These are phyloP conservation scores for Oceanodroma leucorhoa DNA, from an alignment of 2,797 vertebrate genomes.

Conservation along the genomic window DNA sequence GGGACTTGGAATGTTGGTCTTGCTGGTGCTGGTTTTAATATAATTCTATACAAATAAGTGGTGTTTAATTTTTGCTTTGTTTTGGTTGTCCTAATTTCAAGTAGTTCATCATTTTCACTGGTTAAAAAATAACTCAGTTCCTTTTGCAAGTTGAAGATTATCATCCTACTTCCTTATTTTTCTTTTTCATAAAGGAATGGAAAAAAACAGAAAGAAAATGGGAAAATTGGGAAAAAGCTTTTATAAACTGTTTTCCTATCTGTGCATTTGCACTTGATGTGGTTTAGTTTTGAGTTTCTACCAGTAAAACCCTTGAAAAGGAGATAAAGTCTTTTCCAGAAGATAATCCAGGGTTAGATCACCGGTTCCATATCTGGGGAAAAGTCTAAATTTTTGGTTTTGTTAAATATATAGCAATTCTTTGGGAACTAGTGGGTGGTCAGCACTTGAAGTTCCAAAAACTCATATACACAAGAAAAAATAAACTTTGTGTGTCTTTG, in stretches of 20 bases:
- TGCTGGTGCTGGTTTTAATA: not conserved
- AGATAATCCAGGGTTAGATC: not conserved
- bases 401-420: not conserved
- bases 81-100: not conserved
- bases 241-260: not conserved
- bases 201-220: not conserved
- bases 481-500: not conserved
- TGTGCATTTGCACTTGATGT: not conserved
- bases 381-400: not conserved
- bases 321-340: constrained; percentile 20
- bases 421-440: not conserved
- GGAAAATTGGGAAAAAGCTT: not conserved
- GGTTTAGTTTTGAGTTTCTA: not conserved
- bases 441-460: not conserved
- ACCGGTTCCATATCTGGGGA: not conserved
- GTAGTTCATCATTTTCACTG: not conserved
- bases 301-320: not conserved
- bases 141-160: not conserved
- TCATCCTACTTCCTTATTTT: not conserved
- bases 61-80: not conserved
- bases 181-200: not conserved
- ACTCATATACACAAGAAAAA: not conserved
- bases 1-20: not conserved
- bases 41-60: not conserved
- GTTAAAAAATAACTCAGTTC: not conserved